These are phyloP conservation scores for Drosophila tripunctata DNA, from an alignment of 2,888 invertebrate genomes.

Conservation along the genomic window DNA sequence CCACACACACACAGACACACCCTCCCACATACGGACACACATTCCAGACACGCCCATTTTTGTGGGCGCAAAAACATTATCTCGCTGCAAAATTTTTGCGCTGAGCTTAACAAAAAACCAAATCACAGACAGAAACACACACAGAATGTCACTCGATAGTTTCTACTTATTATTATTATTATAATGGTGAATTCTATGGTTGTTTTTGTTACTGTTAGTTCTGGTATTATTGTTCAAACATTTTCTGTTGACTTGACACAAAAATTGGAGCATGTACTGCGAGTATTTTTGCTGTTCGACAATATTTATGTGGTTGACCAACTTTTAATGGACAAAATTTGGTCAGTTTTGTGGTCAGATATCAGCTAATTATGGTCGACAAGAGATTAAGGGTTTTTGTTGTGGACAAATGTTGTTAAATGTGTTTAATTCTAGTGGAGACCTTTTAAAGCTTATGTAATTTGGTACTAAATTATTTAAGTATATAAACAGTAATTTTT, in stretches of 20 bases:
- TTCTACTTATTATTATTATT: conserved; percentile 40
- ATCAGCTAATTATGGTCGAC: conserved; percentile 30
- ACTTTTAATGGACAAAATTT: conserved; percentile 47
- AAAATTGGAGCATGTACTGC: conserved; percentile 25
- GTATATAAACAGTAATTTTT: too few species aligned
- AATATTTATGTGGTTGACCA: conserved; percentile 45
- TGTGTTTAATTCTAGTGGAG: neutral
- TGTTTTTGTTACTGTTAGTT: conserved; percentile 23
- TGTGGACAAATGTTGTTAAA: neutral
- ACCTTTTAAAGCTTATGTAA: neutral
- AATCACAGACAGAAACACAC: conserved; percentile 26
- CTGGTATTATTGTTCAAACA: conserved; percentile 41
- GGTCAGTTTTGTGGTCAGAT: conserved; percentile 35
- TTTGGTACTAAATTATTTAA: neutral
- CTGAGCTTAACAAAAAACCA: conserved; percentile 45
- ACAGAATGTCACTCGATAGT: conserved; percentile 46
- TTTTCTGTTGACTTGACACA: conserved; percentile 71
- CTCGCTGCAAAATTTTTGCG: conserved; percentile 23
- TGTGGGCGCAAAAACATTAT: conserved; percentile 15
- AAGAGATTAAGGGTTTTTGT: neutral
- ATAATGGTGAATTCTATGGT: conserved; percentile 20
- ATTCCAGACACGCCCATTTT: conserved; percentile 9
- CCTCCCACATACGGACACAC: neutral
- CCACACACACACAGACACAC: conserved; percentile 5
- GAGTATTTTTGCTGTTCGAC: conserved; percentile 11